Base-by-base conservation (phyloP, 2,888 invertebrate species). In the Bellardia bayeri region DNA sequence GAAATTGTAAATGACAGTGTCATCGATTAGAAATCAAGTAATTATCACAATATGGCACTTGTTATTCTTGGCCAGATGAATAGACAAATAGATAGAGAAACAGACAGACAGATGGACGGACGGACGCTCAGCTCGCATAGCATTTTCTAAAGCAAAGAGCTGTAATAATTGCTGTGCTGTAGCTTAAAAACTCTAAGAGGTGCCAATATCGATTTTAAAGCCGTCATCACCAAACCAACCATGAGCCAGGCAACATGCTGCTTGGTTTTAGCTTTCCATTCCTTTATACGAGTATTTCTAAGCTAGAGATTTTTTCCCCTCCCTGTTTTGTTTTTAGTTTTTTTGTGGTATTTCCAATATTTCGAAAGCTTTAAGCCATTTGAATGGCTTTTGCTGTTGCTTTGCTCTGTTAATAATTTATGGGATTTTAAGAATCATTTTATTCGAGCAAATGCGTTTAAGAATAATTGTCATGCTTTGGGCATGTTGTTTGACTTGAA, bases 31-130 rank as follows among this genome's bases (percentile, higher is more conserved):
- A 87, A 87, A 87, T 87, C 87, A 82, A 85, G 85, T 87, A 87
- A 87, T 87, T 87, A 87, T 87, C 87, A 87, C 87, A 87, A 87
- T 87, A 79, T 87, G 87, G 87, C 87, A 87, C 87, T 87, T 87
- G 87, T 75, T 87, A 69, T 81, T 74, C 64, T 82, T 82, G 63
- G 76, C 75, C 63, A 63, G 82, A 42, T 76, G 82, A 16, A 51
- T 49, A 54, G 63, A 42, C 69, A 63, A 76, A 63, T 37, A 54
- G 9, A 40, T 64, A 51, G 16, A 37, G 37, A 64, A n/a, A 42
- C 8, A 42, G 40, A 56, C 56, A 68, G 23, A 40, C 8, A 54
- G 9, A n/a, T 11, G 42, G 42, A 40, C 8, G 64, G 9, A n/a
- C 23, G 42, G 42, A 66, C 42, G 16, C 2, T 40, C 23, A 23